These are phyloP conservation scores for Isaurus tuberculatus DNA, from an alignment of 92 coral and sea anemone genomes.

Conservation along the genomic window DNA sequence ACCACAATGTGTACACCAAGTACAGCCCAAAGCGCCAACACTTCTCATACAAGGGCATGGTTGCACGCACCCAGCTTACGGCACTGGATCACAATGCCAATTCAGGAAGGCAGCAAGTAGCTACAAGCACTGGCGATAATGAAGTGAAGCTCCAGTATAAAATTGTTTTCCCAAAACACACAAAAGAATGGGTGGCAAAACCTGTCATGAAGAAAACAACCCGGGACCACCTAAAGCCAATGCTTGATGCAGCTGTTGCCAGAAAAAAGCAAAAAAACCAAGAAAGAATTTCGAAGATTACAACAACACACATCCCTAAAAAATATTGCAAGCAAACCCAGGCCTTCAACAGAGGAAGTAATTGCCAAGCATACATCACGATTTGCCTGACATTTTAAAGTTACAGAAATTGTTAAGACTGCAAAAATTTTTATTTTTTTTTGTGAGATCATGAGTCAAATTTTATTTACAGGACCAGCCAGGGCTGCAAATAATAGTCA, in stretches of 20 bases:
- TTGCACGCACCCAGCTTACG: slow-evolving; percentile 41
- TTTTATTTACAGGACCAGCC: neutral
- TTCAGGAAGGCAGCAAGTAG: slow-evolving; percentile 54
- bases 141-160: slow-evolving; percentile 45
- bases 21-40: slow-evolving; percentile 46
- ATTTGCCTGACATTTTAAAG: too few relatives aligned
- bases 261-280: slow-evolving; percentile 29
- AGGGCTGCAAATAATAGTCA: neutral
- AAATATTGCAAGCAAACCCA: slow-evolving; percentile 48
- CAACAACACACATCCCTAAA: slow-evolving; percentile 7
- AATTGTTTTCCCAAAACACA: slow-evolving; percentile 41
- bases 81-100: slow-evolving; percentile 61
- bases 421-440: neutral
- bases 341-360: slow-evolving; percentile 33
- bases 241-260: neutral
- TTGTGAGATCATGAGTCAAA: neutral
- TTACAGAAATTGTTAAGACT: neutral
- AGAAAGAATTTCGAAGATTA: slow-evolving; percentile 47
- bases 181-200: too few relatives aligned
- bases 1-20: slow-evolving; percentile 45
- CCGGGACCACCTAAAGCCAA: neutral
- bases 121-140: slow-evolving; percentile 31
- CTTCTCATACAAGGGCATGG: slow-evolving; percentile 28
- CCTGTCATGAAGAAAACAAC: neutral
- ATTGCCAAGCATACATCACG: slow-evolving; percentile 45